Percentiles rank a stretch among this genome's conserved stretches.
These are phyloP conservation scores for Ceratosolen solmsi DNA, from an alignment of 1,140 invertebrate genomes.

Conservation along the genomic window DNA sequence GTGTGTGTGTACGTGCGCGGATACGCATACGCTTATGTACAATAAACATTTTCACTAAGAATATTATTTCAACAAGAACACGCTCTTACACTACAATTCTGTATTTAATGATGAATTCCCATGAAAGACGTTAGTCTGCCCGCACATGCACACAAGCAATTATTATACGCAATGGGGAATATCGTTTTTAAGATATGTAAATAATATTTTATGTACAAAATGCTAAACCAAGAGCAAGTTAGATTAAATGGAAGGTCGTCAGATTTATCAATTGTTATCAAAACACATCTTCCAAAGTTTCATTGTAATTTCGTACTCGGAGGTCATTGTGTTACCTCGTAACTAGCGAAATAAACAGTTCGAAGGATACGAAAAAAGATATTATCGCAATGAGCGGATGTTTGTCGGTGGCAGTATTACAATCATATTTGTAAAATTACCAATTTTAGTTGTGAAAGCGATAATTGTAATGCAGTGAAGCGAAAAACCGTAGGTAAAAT, in stretches of 20 bases:
- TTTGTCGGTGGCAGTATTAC: background rate
- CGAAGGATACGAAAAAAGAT: background rate
- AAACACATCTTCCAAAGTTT: constrained; percentile 7
- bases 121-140: no score
- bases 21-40: no score
- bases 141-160: no score
- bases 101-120: no score
- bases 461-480: background rate
- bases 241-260: background rate
- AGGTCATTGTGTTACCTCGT: background rate
- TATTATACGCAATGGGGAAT: no score
- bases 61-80: no score
- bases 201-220: no score
- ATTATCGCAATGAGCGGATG: background rate
- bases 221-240: background rate
- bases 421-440: constrained; percentile 6
- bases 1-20: no score
- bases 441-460: background rate
- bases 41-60: no score
- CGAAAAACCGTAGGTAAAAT: background rate
- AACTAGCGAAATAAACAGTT: constrained; percentile 15
- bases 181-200: no score
- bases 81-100: no score
- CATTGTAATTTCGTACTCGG: background rate
- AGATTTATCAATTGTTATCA: constrained; percentile 15